phyloP scores from a whole-genome alignment of 2,797 vertebrate genomes.

The Pseudomugil gertrudae region DNA sequence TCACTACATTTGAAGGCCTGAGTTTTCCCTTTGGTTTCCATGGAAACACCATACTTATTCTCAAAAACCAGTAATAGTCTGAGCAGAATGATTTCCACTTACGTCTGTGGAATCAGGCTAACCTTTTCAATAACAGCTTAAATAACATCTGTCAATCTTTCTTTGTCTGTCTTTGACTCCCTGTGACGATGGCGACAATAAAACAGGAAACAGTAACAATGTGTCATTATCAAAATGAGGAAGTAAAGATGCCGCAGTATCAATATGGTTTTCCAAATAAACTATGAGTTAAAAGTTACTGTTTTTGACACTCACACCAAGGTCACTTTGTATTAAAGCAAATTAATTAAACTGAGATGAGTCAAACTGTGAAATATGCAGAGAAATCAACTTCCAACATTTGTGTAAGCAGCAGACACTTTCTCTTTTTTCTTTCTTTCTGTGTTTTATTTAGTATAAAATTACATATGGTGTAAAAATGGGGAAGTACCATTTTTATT shows the following conservation, averaged over 20 bases:
- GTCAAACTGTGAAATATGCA: constrained; percentile 9
- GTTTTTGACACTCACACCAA: constrained; percentile 16
- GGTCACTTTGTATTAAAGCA: constrained; percentile 1
- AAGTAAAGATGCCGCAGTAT: constrained; percentile 90
- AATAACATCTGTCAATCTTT: constrained; percentile 12
- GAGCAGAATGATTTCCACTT: constrained; percentile 6
- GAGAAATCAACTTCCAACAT: constrained; percentile 8
- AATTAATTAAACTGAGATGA: constrained; percentile 18
- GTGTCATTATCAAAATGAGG: constrained; percentile 91
- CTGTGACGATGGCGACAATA: constrained; percentile 80
- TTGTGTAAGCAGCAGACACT: constrained; percentile 5
- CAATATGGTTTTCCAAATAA: constrained; percentile 93
- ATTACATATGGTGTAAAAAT: constrained; percentile 71
- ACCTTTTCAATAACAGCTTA: constrained; percentile 14
- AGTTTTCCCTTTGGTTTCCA: constrained; percentile 21
- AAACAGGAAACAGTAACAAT: constrained; percentile 93
- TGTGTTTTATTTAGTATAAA: constrained; percentile 53
- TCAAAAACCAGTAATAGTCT: neutral
- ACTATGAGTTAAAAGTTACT: constrained; percentile 85
- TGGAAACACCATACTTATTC: constrained; percentile 5
- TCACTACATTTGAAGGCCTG: constrained; percentile 26
- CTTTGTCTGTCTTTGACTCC: constrained; percentile 45
- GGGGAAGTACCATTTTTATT: constrained; percentile 82
- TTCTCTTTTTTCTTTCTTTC: neutral
- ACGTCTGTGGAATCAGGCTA: constrained; percentile 6